A percentile compares a stretch with the other conserved stretches of the same genome.
Evolutionary conservation across 2,888 invertebrate species (phyloP).

Genomic region (Zaprionus bogoriensis): DNA sequence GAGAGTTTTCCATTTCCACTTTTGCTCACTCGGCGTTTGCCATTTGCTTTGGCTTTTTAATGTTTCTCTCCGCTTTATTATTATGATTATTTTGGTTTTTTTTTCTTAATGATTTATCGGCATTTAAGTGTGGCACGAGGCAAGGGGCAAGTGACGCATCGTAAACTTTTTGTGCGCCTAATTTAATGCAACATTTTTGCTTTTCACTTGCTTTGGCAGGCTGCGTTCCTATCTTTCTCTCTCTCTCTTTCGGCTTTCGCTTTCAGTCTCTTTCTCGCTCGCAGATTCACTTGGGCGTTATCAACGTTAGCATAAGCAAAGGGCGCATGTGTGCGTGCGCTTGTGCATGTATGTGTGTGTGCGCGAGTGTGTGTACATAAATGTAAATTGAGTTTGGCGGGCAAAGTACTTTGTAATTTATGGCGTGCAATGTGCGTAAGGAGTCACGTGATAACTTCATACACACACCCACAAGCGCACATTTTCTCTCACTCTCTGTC

Average conservation of each 20-base stretch:
- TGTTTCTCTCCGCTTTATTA: constrained; percentile 33
- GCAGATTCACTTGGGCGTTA: constrained; percentile 44
- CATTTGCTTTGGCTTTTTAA: constrained; percentile 47
- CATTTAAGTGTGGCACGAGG: constrained; percentile 61
- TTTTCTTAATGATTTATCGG: constrained; percentile 74
- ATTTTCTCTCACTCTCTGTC: background rate
- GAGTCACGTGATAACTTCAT: constrained; percentile 75
- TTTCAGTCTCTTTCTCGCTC: too few species aligned
- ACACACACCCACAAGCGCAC: constrained; percentile 16
- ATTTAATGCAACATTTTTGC: constrained; percentile 72
- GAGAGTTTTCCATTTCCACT: constrained; percentile 54
- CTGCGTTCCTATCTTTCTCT: constrained; percentile 7
- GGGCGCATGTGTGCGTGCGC: constrained; percentile 21
- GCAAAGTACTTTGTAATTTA: constrained; percentile 77
- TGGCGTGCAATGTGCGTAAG: constrained; percentile 76
- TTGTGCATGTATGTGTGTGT: constrained; percentile 6
- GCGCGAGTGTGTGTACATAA: constrained; percentile 32
- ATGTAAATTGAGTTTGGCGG: constrained; percentile 71
- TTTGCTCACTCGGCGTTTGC: constrained; percentile 13
- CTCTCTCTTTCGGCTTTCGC: background rate
- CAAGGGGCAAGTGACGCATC: constrained; percentile 53
- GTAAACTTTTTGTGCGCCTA: constrained; percentile 66
- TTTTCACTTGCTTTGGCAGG: constrained; percentile 36
- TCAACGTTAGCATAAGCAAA: constrained; percentile 51
- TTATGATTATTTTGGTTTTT: constrained; percentile 30